Evolutionary conservation across 1,140 invertebrate species (phyloP), one percentile per base, ranked within the genome.

Genomic region (Leptinotarsa defecta): DNA sequence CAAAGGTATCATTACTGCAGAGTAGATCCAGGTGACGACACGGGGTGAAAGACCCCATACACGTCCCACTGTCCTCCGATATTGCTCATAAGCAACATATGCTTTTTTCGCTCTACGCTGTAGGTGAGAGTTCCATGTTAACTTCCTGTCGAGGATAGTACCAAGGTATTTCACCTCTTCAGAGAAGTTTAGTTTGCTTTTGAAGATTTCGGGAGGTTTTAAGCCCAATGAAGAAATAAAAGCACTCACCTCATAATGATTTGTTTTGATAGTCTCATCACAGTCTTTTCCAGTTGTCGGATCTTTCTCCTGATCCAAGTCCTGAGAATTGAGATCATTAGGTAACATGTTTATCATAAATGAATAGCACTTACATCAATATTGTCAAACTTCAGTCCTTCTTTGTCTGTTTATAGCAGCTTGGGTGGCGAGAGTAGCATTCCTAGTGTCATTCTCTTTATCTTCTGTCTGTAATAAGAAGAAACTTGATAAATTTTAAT

Each of bases 371-470:
- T 92, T 87, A 95, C 94, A 82, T 95, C 94, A 89, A 94, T 91
- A 27, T 84, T 84, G 82, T 95, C 94, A 76, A 95, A 91, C 80
- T 94, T 91, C 57, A 61, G 94, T 94, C 84, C 94, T 88, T 83
- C 94, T 89, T 80, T 94, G 88, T 86, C 94, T 91, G 80, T 93
- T 92, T 81, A 94, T 94, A 74, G 91, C 91, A 65, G 92, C 94
- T 84, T 95, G 93, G 57, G 92, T 93, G 15, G 91, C 90, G 81
- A 95, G 91, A 34, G 92, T 92, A 79, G 90, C 91, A 88, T 89
- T 93, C 85, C 88, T 88, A 81, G 90, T 91, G 86, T 94, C 93
- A 86, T 93, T 94, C 85, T 94, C 93, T 82, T 94, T 94, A 82
- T 94, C 93, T 87, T 91, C 91, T n/a, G 84, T 92, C 90, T 91